phyloP scores from a whole-genome alignment of 2,113 vertebrate species.

The Oophaga pumilio region DNA sequence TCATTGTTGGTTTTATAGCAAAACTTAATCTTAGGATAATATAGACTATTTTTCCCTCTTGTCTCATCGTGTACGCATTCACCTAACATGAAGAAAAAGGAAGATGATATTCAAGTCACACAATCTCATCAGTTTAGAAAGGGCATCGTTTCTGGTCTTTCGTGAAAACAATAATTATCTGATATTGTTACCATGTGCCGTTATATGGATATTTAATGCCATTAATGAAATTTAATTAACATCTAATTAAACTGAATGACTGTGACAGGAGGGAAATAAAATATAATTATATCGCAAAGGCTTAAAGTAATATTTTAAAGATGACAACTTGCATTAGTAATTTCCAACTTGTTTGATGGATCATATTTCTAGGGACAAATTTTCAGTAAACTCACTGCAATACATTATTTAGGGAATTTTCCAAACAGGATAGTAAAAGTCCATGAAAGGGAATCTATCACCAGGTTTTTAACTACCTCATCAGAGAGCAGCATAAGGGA shows the following conservation, averaged over 20 bases:
- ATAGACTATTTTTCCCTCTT: no score
- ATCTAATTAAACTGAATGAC: slow-evolving; percentile 44
- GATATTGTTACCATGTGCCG: slow-evolving; percentile 27
- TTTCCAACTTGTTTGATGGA: not conserved
- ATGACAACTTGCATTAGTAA: not conserved
- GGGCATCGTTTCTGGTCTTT: not conserved
- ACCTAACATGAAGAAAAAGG: not conserved
- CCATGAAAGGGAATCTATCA: no score
- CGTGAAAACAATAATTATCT: slow-evolving; percentile 38
- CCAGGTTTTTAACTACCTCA: no score
- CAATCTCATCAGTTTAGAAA: slow-evolving; percentile 36
- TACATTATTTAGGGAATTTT: not conserved
- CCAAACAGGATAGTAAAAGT: not conserved
- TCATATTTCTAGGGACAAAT: not conserved
- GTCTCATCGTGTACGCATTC: not conserved
- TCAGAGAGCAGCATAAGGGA: no score
- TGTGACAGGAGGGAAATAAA: slow-evolving; percentile 40
- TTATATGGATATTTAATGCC: slow-evolving; percentile 51
- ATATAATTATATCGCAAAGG: slow-evolving; percentile 29
- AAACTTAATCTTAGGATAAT: not conserved
- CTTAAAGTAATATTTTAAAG: slow-evolving; percentile 43
- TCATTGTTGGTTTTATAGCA: not conserved
- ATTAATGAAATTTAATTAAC: slow-evolving; percentile 51
- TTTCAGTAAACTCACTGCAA: not conserved
- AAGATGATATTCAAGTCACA: slow-evolving; percentile 25